Evolutionary conservation across 2,113 vertebrate genomes (phyloP), one percentile per base, ranked within the genome.

Genomic region (Solea solea): DNA sequence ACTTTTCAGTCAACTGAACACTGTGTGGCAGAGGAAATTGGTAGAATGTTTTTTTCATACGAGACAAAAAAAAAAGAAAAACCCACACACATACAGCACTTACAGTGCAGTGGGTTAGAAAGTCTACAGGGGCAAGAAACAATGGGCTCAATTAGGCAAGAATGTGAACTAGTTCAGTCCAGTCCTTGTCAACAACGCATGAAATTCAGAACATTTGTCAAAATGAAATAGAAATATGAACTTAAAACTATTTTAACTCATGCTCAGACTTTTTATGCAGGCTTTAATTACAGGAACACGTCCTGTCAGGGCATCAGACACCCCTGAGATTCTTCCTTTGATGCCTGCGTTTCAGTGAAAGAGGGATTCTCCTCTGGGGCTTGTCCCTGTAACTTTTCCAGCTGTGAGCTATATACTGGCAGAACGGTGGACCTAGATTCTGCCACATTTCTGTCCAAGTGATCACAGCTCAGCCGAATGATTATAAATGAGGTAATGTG

Each of bases 401-500:
- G 49, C 10, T 67, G 52, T 71, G 60, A 74, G 44, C 15, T 27
- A 15, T 27, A 41, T 13, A 39, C 51, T 28, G 42, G 7, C 3
- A 14, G 25, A 27, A 11, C 44, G 51, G 55, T 9, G 34, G 41
- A 64, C 50, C 15, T 3, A 21, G 28, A 73, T 71, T 13, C 57
- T 71, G 68, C n/a, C 39, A 57, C 60, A 51, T 8, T 67, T 64
- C 61, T 49, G 71, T 58, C 74, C 51, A 55, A 14, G 45, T 3
- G 2, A 76, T 76, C 65, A 62, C 56, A 65, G 34, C 52, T 13
- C 48, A 51, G 72, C 63, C 67, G 54, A 59, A 79, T 53, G 34
- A 67, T 68, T 73, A 78, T 82, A 81, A 86, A 74, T 76, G 81
- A 86, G 76, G 53, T 7, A 39, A 69, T 8, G 60, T 8, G 8